Evolutionary conservation across 2,113 vertebrate species (phyloP), one percentile per base, ranked within the genome.

Genomic region (Petroica traversi): DNA sequence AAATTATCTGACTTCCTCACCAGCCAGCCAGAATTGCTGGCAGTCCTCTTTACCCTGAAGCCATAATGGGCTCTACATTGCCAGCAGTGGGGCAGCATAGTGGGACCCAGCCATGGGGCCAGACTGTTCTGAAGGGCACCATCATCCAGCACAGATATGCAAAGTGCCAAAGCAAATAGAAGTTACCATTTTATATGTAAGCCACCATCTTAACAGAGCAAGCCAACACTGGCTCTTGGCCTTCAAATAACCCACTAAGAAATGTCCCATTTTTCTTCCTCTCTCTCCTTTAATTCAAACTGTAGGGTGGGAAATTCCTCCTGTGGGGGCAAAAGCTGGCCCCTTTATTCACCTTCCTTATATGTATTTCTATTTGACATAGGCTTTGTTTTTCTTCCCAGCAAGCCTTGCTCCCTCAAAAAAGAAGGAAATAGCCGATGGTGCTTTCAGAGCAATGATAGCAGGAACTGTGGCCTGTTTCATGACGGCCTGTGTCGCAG

Each of bases 401-500:
- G 99, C 97, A 41, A 96, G 98, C 57, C 94, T 99, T 64, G 98
- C 98, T 93, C 99, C 99, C 34, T 96, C 98, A 13, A 98, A 98
- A 87, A 98, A 93, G 86, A 71, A n/a, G 11, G 99, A 99, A 69
- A 98, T 99, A 46, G 95, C 97, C 6, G 75, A 88, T 0, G 97
- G 98, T 73, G 98, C 98, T 40, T 6, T 98, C 68, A 98, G 99
- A 93, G 97, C 99, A 12, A 97, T 99, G 97, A 98, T 99, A 18
- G 97, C 98, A 0, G 99, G 99, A 58, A 98, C 98, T 0, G 83
- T 95, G 0, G 97, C 99, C 54, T 98, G 98, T 78, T 99, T 99
- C 91, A 98, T 99, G 98, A 99, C 99, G 0, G 99, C 99, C 40
- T 99, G 99, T 55, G 92, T 99, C 2, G 98, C 99, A 98, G 99